phyloP scores from a whole-genome alignment of 2,113 vertebrate species.

The Sterrhoptilus dennistouni region DNA sequence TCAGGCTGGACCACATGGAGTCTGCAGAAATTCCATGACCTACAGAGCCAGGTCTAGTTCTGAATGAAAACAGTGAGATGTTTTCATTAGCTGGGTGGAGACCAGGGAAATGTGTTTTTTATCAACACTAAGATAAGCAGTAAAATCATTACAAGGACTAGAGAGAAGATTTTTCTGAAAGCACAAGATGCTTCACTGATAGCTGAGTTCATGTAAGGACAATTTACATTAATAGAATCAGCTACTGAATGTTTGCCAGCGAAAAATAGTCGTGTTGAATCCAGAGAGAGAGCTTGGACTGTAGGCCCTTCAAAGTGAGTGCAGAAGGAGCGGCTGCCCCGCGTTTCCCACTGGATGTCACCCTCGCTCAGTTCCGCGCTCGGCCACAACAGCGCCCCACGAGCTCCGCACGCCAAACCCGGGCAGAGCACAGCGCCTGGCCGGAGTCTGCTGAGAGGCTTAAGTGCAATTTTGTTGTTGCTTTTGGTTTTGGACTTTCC shows the following conservation, averaged over 20 bases:
- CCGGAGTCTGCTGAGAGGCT: rapidly evolving
- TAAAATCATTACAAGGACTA: not conserved
- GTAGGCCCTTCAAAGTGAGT: rapidly evolving
- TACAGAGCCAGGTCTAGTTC: not conserved
- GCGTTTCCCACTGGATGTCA: slow-evolving; percentile 41
- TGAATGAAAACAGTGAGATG: not conserved
- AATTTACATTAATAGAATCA: not conserved
- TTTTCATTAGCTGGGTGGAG: not conserved
- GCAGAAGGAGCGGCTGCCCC: not conserved
- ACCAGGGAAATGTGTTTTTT: not conserved
- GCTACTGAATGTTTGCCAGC: not conserved
- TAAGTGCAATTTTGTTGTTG: not conserved
- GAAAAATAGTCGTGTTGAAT: not conserved
- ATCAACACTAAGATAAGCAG: not conserved
- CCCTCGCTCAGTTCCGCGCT: not conserved
- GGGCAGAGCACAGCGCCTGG: rapidly evolving
- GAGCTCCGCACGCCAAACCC: rapidly evolving
- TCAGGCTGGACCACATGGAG: not conserved
- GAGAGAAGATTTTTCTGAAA: not conserved
- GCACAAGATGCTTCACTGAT: not conserved
- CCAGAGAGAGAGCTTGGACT: not conserved
- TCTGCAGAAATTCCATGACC: not conserved
- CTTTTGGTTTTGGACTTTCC: not conserved
- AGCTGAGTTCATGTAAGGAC: not conserved
- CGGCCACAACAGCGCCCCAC: rapidly evolving